A percentile compares a stretch with the other conserved stretches of the same genome.
phyloP scores from a whole-genome alignment of 2,888 invertebrate genomes.

The Pyralis farinalis region DNA sequence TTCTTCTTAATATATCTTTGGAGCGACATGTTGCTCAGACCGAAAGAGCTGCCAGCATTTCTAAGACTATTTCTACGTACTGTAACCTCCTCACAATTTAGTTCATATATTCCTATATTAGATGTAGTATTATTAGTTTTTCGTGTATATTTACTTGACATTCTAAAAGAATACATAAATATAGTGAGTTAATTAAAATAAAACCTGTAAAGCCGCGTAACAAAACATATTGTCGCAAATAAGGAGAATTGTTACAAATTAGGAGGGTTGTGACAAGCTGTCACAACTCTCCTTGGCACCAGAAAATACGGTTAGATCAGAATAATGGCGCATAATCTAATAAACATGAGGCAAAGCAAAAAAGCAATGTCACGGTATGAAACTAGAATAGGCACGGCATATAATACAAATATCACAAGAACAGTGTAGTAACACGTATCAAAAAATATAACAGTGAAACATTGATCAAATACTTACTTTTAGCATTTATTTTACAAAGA shows the following conservation, averaged over 20 bases:
- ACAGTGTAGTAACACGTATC: neutral
- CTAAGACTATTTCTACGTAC: conserved; percentile 4
- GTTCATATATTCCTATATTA: conserved; percentile 9
- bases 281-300: too few species aligned
- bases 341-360: neutral
- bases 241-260: neutral
- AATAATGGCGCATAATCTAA: neutral
- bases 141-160: conserved; percentile 4
- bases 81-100: conserved; percentile 16
- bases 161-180: conserved; percentile 8
- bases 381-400: neutral
- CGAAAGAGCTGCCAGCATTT: too few species aligned
- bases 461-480: neutral
- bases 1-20: too few species aligned
- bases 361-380: neutral
- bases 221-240: neutral
- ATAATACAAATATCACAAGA: neutral
- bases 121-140: conserved; percentile 5
- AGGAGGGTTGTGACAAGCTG: too few species aligned
- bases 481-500: neutral
- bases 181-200: neutral
- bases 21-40: too few species aligned
- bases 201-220: neutral
- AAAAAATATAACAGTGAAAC: neutral
- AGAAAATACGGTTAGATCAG: too few species aligned